phyloP scores from a whole-genome alignment of 2,888 invertebrate species.

The Drosophila demipolita region DNA sequence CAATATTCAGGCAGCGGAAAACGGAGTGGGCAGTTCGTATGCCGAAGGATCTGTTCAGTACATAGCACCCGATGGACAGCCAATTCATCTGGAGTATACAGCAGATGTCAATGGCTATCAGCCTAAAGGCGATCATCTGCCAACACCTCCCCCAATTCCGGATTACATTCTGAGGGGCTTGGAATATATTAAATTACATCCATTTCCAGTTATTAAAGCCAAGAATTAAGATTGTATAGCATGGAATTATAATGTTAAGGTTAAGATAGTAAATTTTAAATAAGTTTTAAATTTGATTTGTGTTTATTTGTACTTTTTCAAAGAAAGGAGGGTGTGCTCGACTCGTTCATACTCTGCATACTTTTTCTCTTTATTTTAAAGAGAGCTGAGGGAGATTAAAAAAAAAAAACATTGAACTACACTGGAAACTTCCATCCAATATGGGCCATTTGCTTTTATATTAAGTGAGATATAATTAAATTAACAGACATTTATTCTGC shows the following conservation, averaged over 20 bases:
- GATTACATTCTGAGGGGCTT: constrained; percentile 77
- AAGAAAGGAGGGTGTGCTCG: background rate
- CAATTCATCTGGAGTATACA: constrained; percentile 75
- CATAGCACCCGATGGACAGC: constrained; percentile 81
- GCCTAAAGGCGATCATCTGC: constrained; percentile 82
- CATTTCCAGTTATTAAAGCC: constrained; percentile 65
- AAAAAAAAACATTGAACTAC: background rate
- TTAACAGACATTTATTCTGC: background rate
- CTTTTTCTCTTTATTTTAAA: background rate
- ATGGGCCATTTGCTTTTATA: background rate
- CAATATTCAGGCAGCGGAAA: constrained; percentile 87
- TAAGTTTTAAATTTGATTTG: constrained; percentile 17
- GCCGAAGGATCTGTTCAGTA: constrained; percentile 82
- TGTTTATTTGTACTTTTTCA: background rate
- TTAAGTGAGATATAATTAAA: constrained; percentile 19
- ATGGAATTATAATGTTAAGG: constrained; percentile 13
- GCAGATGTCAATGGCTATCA: constrained; percentile 84
- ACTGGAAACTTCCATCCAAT: background rate
- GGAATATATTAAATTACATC: constrained; percentile 80
- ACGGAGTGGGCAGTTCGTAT: constrained; percentile 86
- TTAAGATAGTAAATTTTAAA: constrained; percentile 52
- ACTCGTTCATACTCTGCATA: background rate
- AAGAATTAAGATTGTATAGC: constrained; percentile 48
- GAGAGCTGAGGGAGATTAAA: background rate
- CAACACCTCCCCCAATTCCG: constrained; percentile 84